Conservation (phyloP, 2,888 invertebrate species). For the Coelinius sp. region DNA sequence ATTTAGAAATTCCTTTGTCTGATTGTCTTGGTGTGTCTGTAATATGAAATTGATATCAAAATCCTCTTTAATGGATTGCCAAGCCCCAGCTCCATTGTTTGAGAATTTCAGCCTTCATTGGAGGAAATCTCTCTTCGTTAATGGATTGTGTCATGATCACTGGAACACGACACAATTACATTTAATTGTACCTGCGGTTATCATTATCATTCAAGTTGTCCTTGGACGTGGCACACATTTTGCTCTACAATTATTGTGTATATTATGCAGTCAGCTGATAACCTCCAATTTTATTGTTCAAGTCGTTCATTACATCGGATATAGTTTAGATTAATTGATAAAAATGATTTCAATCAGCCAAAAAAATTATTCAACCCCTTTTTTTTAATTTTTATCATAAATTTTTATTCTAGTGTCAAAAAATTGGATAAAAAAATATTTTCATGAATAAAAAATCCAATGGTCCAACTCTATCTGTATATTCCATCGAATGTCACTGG, state of each 20-base stretch:
- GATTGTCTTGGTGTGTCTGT: neutral
- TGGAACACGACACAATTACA: constrained; percentile 32
- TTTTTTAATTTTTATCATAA: neutral
- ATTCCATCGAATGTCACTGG: neutral
- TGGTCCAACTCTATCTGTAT: no score
- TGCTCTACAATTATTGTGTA: constrained; percentile 23
- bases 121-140: neutral
- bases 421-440: neutral
- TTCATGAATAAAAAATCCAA: neutral
- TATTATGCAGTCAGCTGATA: constrained; percentile 17
- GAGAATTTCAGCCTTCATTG: constrained; percentile 14
- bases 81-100: constrained; percentile 6
- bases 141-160: constrained; percentile 23
- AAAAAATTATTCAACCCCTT: neutral
- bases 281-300: constrained; percentile 28
- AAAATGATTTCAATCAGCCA: neutral
- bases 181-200: constrained; percentile 23
- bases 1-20: constrained; percentile 8
- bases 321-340: neutral
- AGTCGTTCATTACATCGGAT: no score
- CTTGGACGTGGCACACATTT: constrained; percentile 39
- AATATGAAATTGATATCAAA: constrained; percentile 23
- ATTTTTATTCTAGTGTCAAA: neutral
- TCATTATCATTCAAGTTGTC: constrained; percentile 25
- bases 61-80: constrained; percentile 25